Base-by-base conservation (phyloP, 2,888 invertebrate genomes). In the Ophion ellenae region DNA sequence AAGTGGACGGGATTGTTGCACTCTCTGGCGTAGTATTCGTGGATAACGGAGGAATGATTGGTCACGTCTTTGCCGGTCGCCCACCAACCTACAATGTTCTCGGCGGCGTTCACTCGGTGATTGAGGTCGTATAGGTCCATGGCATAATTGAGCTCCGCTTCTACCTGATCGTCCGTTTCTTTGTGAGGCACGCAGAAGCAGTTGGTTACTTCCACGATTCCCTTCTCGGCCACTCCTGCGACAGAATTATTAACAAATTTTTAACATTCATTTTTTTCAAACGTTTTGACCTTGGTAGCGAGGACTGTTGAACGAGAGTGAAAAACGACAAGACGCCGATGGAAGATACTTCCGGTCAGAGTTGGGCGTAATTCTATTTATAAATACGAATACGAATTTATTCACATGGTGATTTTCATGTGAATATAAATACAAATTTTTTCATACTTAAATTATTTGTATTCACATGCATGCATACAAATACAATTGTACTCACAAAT, bases 111-210 rank as follows among this genome's bases (percentile, higher is more conserved):
- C 1, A 99, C 99, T 92, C 98, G 96, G 88, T 97, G 96, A 94
- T 99, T 99, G 78, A 99, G 95, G 90, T 99, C 99, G 92, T 97
- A 99, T 93, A 99, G 97, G 91, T 99, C 99, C 95, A 98, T 97
- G 28, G 99, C 99, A 95, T 99, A 99, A 93, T 98, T 98, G 81
- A 99, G 96, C 94, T 99, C 99, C 7, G 99, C 98, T 93, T 99
- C 99, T n/a, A 99, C 99, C 95, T 99, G 96, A 94, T 99, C 99
- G 89, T 98, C 98, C 90, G 98, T 97, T 94, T 99, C 99, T 94
- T 99, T 99, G 94, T 99, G 99, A 0, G 99, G 99, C 73, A 99
- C 99, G 92, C 99, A 99, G 95, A 99, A 99, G 94, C 99, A 99
- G 94, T 99, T 99, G 17, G 99, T 99, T 66, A 99, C 98, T 95